phyloP scores from a whole-genome alignment of 2,888 invertebrate species.

The Gastrophysa polygoni region DNA sequence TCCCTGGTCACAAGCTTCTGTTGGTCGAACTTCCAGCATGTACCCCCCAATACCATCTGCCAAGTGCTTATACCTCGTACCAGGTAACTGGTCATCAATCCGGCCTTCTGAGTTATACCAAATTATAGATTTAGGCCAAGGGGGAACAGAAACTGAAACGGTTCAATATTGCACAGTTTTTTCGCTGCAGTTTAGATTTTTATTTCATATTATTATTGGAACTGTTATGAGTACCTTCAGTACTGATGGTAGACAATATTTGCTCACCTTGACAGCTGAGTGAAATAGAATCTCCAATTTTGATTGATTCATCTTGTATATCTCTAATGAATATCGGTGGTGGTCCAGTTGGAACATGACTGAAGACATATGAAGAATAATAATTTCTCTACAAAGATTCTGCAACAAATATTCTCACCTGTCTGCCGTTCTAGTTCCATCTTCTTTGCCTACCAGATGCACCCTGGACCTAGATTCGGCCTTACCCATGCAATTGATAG shows the following conservation, averaged over 20 bases:
- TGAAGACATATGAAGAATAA: constrained; percentile 41
- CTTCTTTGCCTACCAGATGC: constrained; percentile 77
- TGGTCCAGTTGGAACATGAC: constrained; percentile 67
- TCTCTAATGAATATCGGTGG: constrained; percentile 81
- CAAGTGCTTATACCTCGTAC: constrained; percentile 70
- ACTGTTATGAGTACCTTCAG: no score
- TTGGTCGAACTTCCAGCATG: constrained; percentile 73
- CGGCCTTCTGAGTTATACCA: constrained; percentile 89
- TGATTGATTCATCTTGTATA: constrained; percentile 74
- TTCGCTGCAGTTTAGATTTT: no score
- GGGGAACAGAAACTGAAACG: constrained; percentile 74
- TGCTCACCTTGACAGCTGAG: constrained; percentile 74
- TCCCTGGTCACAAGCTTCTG: constrained; percentile 83
- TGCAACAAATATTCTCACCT: constrained; percentile 58
- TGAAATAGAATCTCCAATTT: constrained; percentile 76
- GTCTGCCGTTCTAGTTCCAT: constrained; percentile 72
- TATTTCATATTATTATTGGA: no score
- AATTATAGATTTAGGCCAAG: constrained; percentile 80
- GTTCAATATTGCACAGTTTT: neutral
- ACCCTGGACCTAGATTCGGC: constrained; percentile 84
- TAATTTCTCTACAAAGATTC: no score
- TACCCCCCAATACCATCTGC: constrained; percentile 87
- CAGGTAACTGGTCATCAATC: constrained; percentile 67
- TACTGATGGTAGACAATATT: neutral
- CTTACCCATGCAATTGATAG: constrained; percentile 87